Base-by-base conservation (phyloP, 2,888 invertebrate genomes). In the Phrixothrix hirtus region DNA sequence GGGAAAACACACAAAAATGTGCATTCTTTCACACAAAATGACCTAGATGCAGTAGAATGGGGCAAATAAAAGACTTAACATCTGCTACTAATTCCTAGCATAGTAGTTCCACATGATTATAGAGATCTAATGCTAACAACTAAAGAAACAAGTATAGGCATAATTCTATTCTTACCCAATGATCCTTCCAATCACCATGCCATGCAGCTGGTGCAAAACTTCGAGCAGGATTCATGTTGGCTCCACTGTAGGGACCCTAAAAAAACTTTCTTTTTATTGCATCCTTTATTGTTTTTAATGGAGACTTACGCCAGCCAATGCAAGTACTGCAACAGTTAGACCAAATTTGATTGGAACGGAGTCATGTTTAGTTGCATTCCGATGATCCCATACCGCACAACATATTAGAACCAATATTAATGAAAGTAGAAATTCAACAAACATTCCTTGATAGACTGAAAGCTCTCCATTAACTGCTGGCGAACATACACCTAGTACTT, bases 361-460 rank as follows among this genome's bases (percentile, higher is more conserved):
- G 58, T 89, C 89, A 37, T 82, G 81, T 64, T 83, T 84, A 34
- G 79, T 77, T 13, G 76, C 70, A 67, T 88, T 87, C 50, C 85
- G 78, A 4, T 84, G 81, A 71, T 91, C 89, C 87, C 87, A 88
- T 3, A 87, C 77, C 0, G 83, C 84, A 66, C 88, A 88, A 55
- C 83, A 83, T 15, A 89, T 77, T 37, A 88, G 77, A 14, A 83
- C 78, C 17, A 91, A 74, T 0, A 85, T 79, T 2, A 79, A 76
- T 0, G 89, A 85, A n/a, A 85, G 76, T 0, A 85, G 64, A 34
- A 84, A 79, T 71, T 91, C 90, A 42, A 85, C 78, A 9, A 79
- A 73, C n/a, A 86, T 67, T 3, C 81, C 83, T 70, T 87, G 83
- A 6, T 75, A 13, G 44, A 67, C 58, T 38, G 63, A 54, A n/a